A percentile compares a stretch with the other conserved stretches of the same genome.
Evolutionary conservation across 2,797 vertebrate genomes (phyloP).

Genomic region (Sebastes minor): DNA sequence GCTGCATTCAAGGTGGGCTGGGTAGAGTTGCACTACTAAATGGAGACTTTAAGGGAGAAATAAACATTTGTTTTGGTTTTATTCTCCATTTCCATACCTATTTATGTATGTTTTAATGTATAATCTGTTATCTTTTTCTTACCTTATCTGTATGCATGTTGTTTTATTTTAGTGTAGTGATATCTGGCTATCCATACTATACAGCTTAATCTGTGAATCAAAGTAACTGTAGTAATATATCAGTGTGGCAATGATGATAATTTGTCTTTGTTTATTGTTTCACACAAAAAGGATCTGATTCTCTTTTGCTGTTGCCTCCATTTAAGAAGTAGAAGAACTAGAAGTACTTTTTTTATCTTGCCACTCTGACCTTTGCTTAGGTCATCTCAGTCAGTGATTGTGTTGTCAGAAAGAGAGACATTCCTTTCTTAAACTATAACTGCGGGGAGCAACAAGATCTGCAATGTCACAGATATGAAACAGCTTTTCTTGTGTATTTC

Average conservation of each 20-base stretch:
- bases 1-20: slow-evolving; percentile 89
- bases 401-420: background rate
- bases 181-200: background rate
- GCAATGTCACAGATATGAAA: background rate
- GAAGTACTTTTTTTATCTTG: background rate
- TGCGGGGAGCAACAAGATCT: background rate
- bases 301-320: background rate
- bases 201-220: slow-evolving; percentile 4
- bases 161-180: too few relatives aligned
- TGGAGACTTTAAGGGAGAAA: background rate
- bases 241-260: background rate
- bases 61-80: background rate
- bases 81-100: too few relatives aligned
- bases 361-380: background rate
- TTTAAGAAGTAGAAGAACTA: background rate
- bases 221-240: background rate
- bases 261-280: background rate
- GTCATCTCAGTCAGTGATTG: background rate
- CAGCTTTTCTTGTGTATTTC: background rate
- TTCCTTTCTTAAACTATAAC: background rate
- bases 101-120: background rate
- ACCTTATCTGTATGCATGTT: background rate
- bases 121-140: background rate
- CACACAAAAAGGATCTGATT: background rate
- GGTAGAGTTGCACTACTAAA: background rate